Conservation (phyloP, 2,888 invertebrate genomes). For the Eucera pruinosa region DNA sequence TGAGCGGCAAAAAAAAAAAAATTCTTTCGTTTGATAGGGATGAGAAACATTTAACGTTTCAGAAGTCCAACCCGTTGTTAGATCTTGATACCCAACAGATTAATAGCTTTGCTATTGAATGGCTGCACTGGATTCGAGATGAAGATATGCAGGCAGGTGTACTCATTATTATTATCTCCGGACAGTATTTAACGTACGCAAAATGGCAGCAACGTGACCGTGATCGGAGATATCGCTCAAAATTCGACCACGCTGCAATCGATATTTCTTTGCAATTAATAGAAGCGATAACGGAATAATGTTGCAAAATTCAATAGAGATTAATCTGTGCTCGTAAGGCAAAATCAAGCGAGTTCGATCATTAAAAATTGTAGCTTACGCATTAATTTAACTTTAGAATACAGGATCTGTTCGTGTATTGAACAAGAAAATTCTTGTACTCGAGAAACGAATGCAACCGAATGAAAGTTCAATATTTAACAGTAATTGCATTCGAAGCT, state of each 20-base stretch:
- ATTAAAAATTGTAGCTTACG: no score
- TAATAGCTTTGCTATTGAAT: conserved; percentile 55
- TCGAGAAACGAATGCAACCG: no score
- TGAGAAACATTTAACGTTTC: conserved; percentile 26
- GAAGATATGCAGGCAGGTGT: conserved; percentile 54
- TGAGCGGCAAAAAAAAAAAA: not conserved
- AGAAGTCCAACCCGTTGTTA: conserved; percentile 24
- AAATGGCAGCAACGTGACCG: conserved; percentile 49
- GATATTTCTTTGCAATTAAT: not conserved
- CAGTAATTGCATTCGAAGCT: no score
- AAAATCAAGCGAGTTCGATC: no score
- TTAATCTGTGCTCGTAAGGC: no score
- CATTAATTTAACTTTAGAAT: no score
- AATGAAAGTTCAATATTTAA: no score
- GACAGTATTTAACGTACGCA: conserved; percentile 44
- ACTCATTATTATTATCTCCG: conserved; percentile 56
- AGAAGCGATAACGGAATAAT: not conserved
- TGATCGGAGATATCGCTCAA: conserved; percentile 32
- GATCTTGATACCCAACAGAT: conserved; percentile 48
- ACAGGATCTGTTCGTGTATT: no score
- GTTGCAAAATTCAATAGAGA: no score
- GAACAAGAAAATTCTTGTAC: no score
- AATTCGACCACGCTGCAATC: conserved; percentile 15
- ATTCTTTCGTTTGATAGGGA: not conserved
- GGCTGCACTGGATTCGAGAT: conserved; percentile 37